phyloP scores from a whole-genome alignment of 2,113 vertebrate genomes.

The Lepidiolamprologus cunningtoni region DNA sequence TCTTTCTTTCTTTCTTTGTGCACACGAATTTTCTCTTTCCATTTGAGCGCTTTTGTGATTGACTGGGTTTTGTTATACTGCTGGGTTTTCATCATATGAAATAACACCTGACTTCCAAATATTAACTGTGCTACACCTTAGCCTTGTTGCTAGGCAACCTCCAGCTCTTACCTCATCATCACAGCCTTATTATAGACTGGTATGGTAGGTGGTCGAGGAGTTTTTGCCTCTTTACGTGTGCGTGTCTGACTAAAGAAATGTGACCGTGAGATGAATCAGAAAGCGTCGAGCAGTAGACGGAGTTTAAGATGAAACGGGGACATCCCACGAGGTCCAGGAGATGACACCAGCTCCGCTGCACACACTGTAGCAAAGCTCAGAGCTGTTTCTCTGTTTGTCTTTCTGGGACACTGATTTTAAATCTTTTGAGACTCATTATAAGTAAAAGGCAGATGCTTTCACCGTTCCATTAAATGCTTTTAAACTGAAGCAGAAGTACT shows the following conservation, averaged over 20 bases:
- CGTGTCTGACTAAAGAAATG: background rate
- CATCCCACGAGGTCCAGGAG: slow-evolving; percentile 17
- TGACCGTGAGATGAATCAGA: background rate
- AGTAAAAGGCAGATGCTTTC: slow-evolving; percentile 28
- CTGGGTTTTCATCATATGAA: slow-evolving; percentile 33
- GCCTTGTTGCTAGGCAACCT: slow-evolving; percentile 72
- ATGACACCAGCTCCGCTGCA: background rate
- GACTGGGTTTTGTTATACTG: background rate
- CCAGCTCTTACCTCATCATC: slow-evolving; percentile 46
- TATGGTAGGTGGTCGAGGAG: slow-evolving; percentile 24
- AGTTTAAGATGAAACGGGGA: background rate
- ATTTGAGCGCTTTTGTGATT: background rate
- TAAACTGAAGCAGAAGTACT: background rate
- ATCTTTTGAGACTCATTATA: slow-evolving; percentile 63
- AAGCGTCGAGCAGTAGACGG: background rate
- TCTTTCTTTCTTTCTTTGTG: background rate
- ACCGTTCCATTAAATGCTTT: slow-evolving; percentile 14
- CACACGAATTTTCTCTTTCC: background rate
- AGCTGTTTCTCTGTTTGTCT: slow-evolving; percentile 19
- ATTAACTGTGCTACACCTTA: slow-evolving; percentile 70
- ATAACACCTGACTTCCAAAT: slow-evolving; percentile 63
- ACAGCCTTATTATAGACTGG: slow-evolving; percentile 44
- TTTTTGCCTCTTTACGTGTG: background rate
- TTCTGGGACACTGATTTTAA: slow-evolving; percentile 43
- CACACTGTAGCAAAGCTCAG: background rate